These are phyloP conservation scores for Chalcis sispes DNA, from an alignment of 2,888 invertebrate species.

Conservation along the genomic window DNA sequence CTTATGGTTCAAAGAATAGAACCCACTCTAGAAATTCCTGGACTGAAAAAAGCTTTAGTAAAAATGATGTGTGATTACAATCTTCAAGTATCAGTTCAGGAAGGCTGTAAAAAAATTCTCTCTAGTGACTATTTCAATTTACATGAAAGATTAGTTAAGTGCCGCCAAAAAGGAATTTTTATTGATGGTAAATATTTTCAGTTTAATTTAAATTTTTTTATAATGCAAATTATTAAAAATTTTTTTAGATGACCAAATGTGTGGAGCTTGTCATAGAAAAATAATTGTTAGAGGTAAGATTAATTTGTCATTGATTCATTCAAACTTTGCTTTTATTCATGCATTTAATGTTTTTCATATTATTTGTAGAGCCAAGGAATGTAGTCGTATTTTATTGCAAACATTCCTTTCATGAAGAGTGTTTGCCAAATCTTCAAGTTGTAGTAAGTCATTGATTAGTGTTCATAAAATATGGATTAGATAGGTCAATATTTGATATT, in stretches of 20 bases:
- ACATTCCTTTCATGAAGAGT: constrained; percentile 92
- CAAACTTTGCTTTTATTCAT: background rate
- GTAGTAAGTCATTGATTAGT: constrained; percentile 62
- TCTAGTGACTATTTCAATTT: constrained; percentile 92
- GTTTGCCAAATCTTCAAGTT: constrained; percentile 80
- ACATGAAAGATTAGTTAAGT: constrained; percentile 86
- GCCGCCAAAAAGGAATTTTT: constrained; percentile 87
- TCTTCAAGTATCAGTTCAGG: constrained; percentile 92
- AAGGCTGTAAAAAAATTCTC: constrained; percentile 93
- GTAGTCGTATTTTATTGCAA: constrained; percentile 91
- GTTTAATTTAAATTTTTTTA: constrained; percentile 5
- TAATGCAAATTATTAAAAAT: constrained; percentile 16
- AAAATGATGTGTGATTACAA: constrained; percentile 98
- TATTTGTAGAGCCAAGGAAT: constrained; percentile 81
- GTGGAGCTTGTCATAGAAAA: constrained; percentile 87
- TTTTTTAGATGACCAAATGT: constrained; percentile 83
- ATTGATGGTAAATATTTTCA: constrained; percentile 77
- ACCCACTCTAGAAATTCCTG: constrained; percentile 90
- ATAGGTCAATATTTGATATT: too few species aligned
- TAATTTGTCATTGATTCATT: background rate
- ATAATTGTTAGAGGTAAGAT: constrained; percentile 83
- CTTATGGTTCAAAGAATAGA: constrained; percentile 91
- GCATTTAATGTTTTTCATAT: background rate
- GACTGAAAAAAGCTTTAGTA: constrained; percentile 91
- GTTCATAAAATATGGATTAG: too few species aligned